phyloP scores from a whole-genome alignment of 2,888 invertebrate genomes.

The Parnassius apollo region DNA sequence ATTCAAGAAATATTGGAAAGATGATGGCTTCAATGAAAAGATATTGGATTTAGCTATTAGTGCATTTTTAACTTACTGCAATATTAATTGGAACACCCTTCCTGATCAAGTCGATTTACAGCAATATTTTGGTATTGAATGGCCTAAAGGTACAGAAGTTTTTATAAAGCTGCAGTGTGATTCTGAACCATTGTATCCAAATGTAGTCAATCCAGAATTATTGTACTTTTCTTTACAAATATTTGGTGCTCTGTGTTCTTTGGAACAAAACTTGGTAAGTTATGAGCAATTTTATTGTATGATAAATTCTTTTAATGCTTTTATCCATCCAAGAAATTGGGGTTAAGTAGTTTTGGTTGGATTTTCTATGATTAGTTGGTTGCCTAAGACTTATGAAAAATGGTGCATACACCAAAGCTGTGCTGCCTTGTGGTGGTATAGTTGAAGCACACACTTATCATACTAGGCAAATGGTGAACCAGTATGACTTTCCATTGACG shows the following conservation, averaged over 20 bases:
- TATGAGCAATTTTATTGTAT: slow-evolving; percentile 32
- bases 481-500: no score
- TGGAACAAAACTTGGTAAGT: slow-evolving; percentile 64
- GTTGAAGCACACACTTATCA: no score
- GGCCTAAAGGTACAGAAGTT: slow-evolving; percentile 69
- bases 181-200: slow-evolving; percentile 85
- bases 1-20: slow-evolving; percentile 44
- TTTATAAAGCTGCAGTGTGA: slow-evolving; percentile 71
- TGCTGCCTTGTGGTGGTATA: no score
- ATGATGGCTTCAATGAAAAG: slow-evolving; percentile 47
- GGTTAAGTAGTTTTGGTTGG: no score
- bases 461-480: no score
- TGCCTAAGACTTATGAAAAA: no score
- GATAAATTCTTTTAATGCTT: slow-evolving; percentile 1
- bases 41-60: slow-evolving; percentile 83
- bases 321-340: no score
- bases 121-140: slow-evolving; percentile 61
- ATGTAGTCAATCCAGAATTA: slow-evolving; percentile 81
- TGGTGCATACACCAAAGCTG: no score
- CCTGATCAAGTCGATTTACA: slow-evolving; percentile 61
- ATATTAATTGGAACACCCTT: slow-evolving; percentile 92
- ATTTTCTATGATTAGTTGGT: no score
- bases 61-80: slow-evolving; percentile 86
- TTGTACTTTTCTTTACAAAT: slow-evolving; percentile 66
- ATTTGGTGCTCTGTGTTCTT: slow-evolving; percentile 52